Percentiles rank a stretch among this genome's conserved stretches.
Conservation (phyloP, 2,888 invertebrate genomes). For the Erebia epiphron region DNA sequence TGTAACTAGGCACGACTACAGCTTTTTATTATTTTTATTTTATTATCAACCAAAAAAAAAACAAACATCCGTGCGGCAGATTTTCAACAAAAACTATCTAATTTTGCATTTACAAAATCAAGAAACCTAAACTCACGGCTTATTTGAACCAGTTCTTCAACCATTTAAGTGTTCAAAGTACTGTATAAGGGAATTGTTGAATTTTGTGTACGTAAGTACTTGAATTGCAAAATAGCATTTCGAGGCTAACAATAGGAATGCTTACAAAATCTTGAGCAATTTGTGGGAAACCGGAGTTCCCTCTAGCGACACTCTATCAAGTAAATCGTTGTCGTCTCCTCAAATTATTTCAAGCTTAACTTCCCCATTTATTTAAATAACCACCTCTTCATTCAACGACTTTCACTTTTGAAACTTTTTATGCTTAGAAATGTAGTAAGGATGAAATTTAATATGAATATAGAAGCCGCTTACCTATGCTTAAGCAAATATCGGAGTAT, state of each 20-base stretch:
- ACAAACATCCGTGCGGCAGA: no score
- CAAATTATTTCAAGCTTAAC: constrained; percentile 35
- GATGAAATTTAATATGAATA: no score
- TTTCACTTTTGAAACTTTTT: background rate
- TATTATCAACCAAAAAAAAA: no score
- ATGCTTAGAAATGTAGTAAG: no score
- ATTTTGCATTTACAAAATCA: no score
- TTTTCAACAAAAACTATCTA: no score
- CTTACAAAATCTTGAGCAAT: constrained; percentile 31
- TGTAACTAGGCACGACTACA: no score
- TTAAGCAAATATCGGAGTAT: no score
- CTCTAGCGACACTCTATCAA: constrained; percentile 14
- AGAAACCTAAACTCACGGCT: background rate
- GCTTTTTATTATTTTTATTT: no score
- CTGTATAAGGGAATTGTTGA: background rate
- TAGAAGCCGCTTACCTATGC: no score
- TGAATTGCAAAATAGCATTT: constrained; percentile 17
- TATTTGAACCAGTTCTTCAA: background rate
- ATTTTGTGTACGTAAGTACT: background rate
- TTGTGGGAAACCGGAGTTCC: constrained; percentile 24
- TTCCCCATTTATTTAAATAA: constrained; percentile 36
- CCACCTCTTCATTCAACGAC: constrained; percentile 29
- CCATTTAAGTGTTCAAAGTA: background rate
- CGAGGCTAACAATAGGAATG: constrained; percentile 19
- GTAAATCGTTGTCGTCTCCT: constrained; percentile 21